A percentile compares a stretch with the other conserved stretches of the same genome.
Conservation (phyloP, 2,888 invertebrate species). For the Tribolium freemani region DNA sequence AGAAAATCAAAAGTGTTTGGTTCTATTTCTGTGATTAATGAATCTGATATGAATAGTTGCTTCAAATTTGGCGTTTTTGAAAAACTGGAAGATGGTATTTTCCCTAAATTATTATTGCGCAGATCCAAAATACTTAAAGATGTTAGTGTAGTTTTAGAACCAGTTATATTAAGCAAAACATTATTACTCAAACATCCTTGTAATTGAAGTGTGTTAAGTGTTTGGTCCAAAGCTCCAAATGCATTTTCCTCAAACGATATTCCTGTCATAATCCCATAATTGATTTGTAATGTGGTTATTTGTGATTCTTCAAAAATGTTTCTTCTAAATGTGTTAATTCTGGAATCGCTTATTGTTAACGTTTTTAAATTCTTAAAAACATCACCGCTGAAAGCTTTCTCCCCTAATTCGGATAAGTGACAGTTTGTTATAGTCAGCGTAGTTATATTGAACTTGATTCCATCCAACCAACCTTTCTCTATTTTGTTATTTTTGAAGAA, state of each 20-base stretch:
- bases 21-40: constrained; percentile 63
- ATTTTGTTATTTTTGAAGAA: background rate
- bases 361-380: constrained; percentile 4
- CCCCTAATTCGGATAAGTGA: background rate
- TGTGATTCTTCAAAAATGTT: constrained; percentile 44
- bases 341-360: constrained; percentile 18
- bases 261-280: background rate
- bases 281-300: constrained; percentile 12
- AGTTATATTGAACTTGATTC: background rate
- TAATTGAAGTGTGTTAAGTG: background rate
- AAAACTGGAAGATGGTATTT: constrained; percentile 46
- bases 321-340: constrained; percentile 41
- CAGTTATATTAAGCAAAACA: background rate
- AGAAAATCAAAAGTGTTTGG: constrained; percentile 62
- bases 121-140: constrained; percentile 47
- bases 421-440: background rate
- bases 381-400: constrained; percentile 43
- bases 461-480: constrained; percentile 20
- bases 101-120: constrained; percentile 39
- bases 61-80: constrained; percentile 44
- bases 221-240: constrained; percentile 40
- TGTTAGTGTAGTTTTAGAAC: background rate
- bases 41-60: constrained; percentile 64
- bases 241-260: constrained; percentile 46
- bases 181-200: background rate